These are phyloP conservation scores for Gymnoscopelus braueri DNA, from an alignment of 2,797 vertebrate species.

Conservation along the genomic window DNA sequence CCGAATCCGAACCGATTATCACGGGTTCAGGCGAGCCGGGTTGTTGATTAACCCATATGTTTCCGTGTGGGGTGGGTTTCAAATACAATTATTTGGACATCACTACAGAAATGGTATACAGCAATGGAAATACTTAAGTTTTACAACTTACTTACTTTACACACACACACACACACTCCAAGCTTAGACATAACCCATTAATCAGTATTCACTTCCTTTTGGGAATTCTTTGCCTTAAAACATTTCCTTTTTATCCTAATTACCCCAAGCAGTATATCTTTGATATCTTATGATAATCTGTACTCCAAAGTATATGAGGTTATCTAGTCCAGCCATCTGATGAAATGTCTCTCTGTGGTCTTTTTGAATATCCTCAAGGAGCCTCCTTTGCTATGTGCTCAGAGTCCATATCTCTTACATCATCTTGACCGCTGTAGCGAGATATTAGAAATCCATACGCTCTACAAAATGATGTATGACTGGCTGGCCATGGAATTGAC, in stretches of 20 bases:
- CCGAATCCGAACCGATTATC: no score
- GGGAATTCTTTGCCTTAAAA: not conserved
- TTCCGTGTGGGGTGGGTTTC: no score
- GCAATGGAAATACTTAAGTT: no score
- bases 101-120: no score
- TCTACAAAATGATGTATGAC: slow-evolving; percentile 72
- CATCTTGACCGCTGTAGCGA: slow-evolving; percentile 69
- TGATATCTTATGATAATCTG: slow-evolving; percentile 36
- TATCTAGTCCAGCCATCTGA: slow-evolving; percentile 69
- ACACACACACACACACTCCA: no score
- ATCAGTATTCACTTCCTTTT: slow-evolving; percentile 19
- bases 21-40: no score
- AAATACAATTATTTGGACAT: no score
- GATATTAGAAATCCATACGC: slow-evolving; percentile 79
- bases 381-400: slow-evolving; percentile 63
- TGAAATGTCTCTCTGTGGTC: slow-evolving; percentile 55
- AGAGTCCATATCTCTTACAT: slow-evolving; percentile 70
- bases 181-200: not conserved
- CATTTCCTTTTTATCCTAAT: slow-evolving; percentile 27
- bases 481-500: slow-evolving; percentile 52
- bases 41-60: no score
- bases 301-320: slow-evolving; percentile 51
- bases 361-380: slow-evolving; percentile 63
- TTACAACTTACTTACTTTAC: no score
- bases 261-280: slow-evolving; percentile 35